Percentiles rank a stretch among this genome's conserved stretches.
Evolutionary conservation across 2,888 invertebrate genomes (phyloP).

Genomic region (Boloria selene): DNA sequence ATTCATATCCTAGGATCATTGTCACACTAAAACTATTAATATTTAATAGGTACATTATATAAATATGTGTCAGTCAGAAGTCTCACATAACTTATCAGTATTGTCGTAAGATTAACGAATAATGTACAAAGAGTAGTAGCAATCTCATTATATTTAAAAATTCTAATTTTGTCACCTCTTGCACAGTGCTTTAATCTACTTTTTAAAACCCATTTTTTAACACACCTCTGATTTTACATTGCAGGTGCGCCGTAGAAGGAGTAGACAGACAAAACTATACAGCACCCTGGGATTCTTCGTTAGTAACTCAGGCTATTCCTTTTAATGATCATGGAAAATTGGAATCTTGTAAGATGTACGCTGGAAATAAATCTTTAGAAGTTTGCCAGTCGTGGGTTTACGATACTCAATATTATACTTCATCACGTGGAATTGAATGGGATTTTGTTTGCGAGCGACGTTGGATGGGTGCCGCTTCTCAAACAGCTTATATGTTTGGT

Average conservation of each 20-base stretch:
- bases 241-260: conserved; percentile 82
- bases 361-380: conserved; percentile 61
- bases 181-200: conserved; percentile 2
- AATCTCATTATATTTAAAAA: conserved; percentile 18
- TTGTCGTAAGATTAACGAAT: neutral
- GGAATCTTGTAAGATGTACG: conserved; percentile 84
- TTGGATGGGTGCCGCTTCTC: conserved; percentile 92
- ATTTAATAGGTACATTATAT: conserved; percentile 3
- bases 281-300: conserved; percentile 80
- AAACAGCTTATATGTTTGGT: conserved; percentile 91
- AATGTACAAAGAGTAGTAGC: conserved; percentile 8
- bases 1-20: no score
- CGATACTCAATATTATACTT: conserved; percentile 87
- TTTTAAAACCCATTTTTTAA: neutral
- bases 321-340: conserved; percentile 78
- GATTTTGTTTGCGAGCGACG: conserved; percentile 89
- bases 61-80: neutral
- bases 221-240: conserved; percentile 51
- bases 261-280: conserved; percentile 79
- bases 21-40: neutral
- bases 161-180: neutral
- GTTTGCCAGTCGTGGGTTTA: conserved; percentile 85
- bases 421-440: conserved; percentile 92
- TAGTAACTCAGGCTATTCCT: conserved; percentile 82
- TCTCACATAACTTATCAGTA: conserved; percentile 15